Percentiles rank a stretch among this genome's conserved stretches.
Evolutionary conservation across 2,113 vertebrate species (phyloP).

Genomic region (Austrofundulus limnaeus): DNA sequence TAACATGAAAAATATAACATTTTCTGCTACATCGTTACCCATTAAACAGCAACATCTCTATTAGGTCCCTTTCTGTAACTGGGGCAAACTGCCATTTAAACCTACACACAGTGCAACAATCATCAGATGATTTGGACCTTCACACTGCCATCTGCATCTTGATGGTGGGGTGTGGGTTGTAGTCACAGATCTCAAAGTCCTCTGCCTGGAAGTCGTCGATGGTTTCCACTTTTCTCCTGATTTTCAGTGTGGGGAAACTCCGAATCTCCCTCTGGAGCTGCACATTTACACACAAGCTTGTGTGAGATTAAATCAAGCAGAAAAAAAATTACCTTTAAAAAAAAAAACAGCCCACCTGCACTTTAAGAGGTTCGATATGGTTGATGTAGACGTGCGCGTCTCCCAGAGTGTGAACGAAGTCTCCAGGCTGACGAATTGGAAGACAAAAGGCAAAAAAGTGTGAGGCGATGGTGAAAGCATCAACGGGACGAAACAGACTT

Average conservation of each 20-base stretch:
- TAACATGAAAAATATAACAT: neutral
- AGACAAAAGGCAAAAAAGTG: neutral
- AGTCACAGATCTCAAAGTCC: slow-evolving; percentile 91
- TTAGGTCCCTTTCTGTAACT: neutral
- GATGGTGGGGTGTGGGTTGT: slow-evolving; percentile 91
- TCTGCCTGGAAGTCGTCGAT: slow-evolving; percentile 88
- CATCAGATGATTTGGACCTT: neutral
- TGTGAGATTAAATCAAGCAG: neutral
- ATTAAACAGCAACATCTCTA: neutral
- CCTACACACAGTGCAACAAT: neutral
- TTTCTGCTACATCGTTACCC: neutral
- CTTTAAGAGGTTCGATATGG: slow-evolving; percentile 89
- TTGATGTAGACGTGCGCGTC: slow-evolving; percentile 95
- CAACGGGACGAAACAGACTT: neutral
- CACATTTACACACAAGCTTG: slow-evolving; percentile 3
- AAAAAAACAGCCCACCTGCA: slow-evolving; percentile 85
- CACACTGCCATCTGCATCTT: slow-evolving; percentile 96
- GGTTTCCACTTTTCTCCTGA: slow-evolving; percentile 85
- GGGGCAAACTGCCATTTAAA: neutral
- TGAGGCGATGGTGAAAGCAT: neutral
- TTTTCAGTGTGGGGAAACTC: slow-evolving; percentile 91
- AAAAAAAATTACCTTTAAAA: neutral
- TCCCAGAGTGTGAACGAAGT: slow-evolving; percentile 94
- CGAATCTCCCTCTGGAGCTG: slow-evolving; percentile 92
- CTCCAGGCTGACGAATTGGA: slow-evolving; percentile 82